These are phyloP conservation scores for Idris sp. DNA, from an alignment of 1,140 invertebrate species.

Conservation along the genomic window DNA sequence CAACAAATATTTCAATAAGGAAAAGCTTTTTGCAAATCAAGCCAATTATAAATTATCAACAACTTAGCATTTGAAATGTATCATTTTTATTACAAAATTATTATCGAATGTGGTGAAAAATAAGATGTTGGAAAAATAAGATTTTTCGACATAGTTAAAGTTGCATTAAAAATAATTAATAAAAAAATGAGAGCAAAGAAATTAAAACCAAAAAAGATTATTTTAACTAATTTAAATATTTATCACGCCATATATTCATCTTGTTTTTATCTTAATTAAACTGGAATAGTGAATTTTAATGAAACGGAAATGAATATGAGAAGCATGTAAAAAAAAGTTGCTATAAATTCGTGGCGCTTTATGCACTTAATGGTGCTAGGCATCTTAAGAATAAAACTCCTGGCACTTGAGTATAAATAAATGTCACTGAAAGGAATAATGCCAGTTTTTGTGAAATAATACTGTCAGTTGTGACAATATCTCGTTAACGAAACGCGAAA, in stretches of 20 bases:
- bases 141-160: too few species aligned
- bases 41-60: too few species aligned
- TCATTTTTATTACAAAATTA: conserved; percentile 56
- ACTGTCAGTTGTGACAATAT: conserved; percentile 51
- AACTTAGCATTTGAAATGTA: conserved; percentile 45
- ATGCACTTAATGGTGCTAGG: conserved; percentile 14
- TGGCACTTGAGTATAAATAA: conserved; percentile 34
- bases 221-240: too few species aligned
- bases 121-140: too few species aligned
- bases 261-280: too few species aligned
- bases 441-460: conserved; percentile 49
- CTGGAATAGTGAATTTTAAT: too few species aligned
- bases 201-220: too few species aligned
- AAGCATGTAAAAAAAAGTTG: conserved; percentile 3
- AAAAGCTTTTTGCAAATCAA: conserved; percentile 45
- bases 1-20: conserved; percentile 47
- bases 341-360: background rate
- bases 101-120: conserved; percentile 54
- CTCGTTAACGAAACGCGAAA: conserved; percentile 57
- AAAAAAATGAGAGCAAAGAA: too few species aligned
- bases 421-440: conserved; percentile 18
- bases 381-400: conserved; percentile 28
- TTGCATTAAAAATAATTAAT: too few species aligned
- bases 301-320: too few species aligned
- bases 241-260: too few species aligned